Percentiles rank a stretch among this genome's conserved stretches.
Conservation (phyloP, 2,113 vertebrate genomes). For the Cricetomys ansorgei region DNA sequence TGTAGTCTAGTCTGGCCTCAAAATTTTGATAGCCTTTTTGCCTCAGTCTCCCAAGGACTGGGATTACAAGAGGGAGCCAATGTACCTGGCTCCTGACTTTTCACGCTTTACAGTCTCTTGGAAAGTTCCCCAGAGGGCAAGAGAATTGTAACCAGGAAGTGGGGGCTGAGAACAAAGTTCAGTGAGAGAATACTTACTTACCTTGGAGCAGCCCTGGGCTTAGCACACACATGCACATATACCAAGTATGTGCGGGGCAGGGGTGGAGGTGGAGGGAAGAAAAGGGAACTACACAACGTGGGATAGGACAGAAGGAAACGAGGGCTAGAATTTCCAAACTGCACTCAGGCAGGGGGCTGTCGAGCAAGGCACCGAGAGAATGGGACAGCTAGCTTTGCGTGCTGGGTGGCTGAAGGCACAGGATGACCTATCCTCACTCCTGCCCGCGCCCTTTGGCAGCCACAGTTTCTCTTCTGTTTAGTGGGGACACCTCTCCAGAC, state of each 20-base stretch:
- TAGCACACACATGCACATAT: neutral
- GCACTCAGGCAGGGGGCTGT: fast-evolving
- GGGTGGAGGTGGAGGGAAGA: neutral
- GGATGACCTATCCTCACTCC: neutral
- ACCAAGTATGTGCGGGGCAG: neutral
- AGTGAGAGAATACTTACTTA: neutral
- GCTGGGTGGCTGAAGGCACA: neutral
- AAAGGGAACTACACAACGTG: neutral
- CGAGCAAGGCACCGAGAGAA: neutral
- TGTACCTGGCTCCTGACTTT: neutral
- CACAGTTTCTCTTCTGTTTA: neutral
- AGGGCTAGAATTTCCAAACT: neutral
- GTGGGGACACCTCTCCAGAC: neutral
- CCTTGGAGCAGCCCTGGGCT: neutral
- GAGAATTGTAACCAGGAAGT: neutral
- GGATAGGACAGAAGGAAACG: neutral
- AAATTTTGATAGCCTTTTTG: neutral
- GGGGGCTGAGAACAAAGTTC: neutral
- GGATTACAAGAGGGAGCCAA: neutral
- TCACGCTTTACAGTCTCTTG: neutral
- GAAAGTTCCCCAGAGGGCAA: neutral
- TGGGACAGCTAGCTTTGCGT: fast-evolving
- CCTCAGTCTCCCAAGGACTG: neutral
- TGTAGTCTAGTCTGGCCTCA: neutral
- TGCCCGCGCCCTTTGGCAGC: neutral